Evolutionary conservation across 2,113 vertebrate genomes (phyloP), one percentile per base, ranked within the genome.

Genomic region (Boulengeromyrus knoepffleri): DNA sequence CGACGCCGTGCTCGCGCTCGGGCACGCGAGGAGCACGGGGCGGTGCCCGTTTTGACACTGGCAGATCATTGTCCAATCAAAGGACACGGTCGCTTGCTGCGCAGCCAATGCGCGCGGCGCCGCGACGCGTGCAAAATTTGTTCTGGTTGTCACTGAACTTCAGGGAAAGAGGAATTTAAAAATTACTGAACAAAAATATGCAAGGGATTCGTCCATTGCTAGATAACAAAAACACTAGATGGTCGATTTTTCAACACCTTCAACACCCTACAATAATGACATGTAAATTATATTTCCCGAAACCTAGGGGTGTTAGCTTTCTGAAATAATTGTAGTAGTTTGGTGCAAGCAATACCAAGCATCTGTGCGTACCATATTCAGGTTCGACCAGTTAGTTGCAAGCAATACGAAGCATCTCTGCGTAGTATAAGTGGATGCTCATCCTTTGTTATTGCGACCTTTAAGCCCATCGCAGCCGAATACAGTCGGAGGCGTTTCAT

Each of bases 21-120:
- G 62, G 80, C 89, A 90, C 88, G 66, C 39, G 88, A 77, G 52
- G 36, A 70, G 19, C 47, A 10, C 46, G 42, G 52, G 88, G 89
- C 66, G 45, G 90, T 27, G 87, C 66, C 66, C 9, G n/a, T 27
- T 49, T 15, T 39, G 39, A 90, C 45, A 89, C 31, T 58, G 56
- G 42, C 80, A 36, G 45, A 47, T 56, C 19, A 7, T 84, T 10
- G 42, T 77, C 90, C 88, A 92, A 92, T 92, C 86, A 66, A 62
- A 45, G 24, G 39, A 10, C 53, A 47, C 13, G 31, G 24, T 46
- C 3, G 27, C 39, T 6, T 36, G 19, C 36, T 7, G 5, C 12
- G 24, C 17, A 88, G 21, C 90, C 90, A 90, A 90, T 90, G 86
- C 36, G n/a, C 46, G 56, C 13, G 5, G 8, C 10, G 66, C 85